phyloP scores from a whole-genome alignment of 53 echinoderm and acorn worm genomes.

The Hippasteria phrygiana region DNA sequence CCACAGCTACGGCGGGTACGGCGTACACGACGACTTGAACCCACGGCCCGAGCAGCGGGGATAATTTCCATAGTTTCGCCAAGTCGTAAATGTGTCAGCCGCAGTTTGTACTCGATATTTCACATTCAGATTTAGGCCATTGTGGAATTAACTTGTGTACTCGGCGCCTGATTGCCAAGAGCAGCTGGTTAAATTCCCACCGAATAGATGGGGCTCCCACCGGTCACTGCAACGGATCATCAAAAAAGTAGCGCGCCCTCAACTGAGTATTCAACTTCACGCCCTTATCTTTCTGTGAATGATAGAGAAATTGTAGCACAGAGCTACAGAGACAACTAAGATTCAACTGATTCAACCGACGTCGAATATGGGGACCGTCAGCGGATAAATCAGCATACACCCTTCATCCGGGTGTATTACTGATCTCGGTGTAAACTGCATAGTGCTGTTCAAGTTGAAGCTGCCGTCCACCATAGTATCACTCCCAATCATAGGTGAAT shows the following conservation, averaged over 20 bases:
- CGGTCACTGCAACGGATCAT: not conserved
- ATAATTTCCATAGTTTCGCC: constrained; percentile 58
- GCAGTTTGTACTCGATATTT: constrained; percentile 57
- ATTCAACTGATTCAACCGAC: no score
- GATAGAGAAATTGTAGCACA: no score
- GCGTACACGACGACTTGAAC: not conserved
- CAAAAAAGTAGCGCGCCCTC: constrained; percentile 33
- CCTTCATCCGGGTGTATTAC: no score
- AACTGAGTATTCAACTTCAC: no score
- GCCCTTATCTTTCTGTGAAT: no score
- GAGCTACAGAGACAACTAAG: no score
- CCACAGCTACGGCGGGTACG: not conserved
- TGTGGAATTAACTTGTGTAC: constrained; percentile 45
- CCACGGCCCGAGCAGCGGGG: constrained; percentile 29
- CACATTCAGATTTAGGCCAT: constrained; percentile 45
- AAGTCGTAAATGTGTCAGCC: constrained; percentile 55
- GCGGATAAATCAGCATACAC: no score
- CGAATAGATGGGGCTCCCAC: not conserved
- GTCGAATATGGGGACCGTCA: no score
- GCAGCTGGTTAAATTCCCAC: constrained; percentile 28
- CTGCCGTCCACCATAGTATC: no score
- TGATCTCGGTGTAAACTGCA: no score
- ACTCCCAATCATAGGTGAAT: no score
- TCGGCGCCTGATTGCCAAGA: constrained; percentile 28
- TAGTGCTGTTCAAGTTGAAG: no score